These are phyloP conservation scores for Melanotaenia maccullochi DNA, from an alignment of 2,797 vertebrate genomes.

Conservation along the genomic window DNA sequence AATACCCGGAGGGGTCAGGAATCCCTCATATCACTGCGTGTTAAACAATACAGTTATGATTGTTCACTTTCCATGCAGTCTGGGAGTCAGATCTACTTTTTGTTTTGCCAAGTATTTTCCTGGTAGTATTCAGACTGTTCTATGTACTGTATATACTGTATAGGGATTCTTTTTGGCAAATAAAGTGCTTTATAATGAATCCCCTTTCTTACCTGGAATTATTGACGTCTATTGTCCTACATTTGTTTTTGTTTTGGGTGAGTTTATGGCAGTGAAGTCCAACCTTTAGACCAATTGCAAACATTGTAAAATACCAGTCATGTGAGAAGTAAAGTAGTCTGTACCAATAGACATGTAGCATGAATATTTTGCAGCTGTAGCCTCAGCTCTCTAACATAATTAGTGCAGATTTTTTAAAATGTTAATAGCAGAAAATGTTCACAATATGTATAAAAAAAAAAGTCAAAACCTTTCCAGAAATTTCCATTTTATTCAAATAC, in stretches of 20 bases:
- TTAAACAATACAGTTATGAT: slow-evolving; percentile 68
- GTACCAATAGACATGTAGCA: neutral
- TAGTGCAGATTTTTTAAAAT: neutral
- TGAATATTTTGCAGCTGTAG: neutral
- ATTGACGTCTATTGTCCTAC: neutral
- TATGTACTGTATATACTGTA: slow-evolving; percentile 83
- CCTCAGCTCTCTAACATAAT: neutral
- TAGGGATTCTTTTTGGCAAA: slow-evolving; percentile 83
- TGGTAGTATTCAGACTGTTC: slow-evolving; percentile 76
- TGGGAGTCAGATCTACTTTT: slow-evolving; percentile 70
- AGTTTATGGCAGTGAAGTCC: neutral
- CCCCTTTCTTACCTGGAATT: slow-evolving; percentile 13
- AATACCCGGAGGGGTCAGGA: slow-evolving; percentile 74
- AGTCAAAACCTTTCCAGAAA: slow-evolving; percentile 28
- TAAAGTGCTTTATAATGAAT: slow-evolving; percentile 81
- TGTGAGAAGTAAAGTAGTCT: neutral
- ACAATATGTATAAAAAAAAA: neutral
- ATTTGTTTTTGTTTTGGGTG: neutral
- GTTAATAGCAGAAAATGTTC: neutral
- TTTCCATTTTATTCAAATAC: slow-evolving; percentile 62
- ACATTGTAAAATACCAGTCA: neutral
- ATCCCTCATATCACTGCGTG: slow-evolving; percentile 74
- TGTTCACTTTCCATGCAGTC: slow-evolving; percentile 74
- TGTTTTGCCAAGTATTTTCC: slow-evolving; percentile 69
- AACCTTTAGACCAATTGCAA: neutral